Conservation (phyloP, 2,113 vertebrate genomes). For the Dissostichus mawsoni region DNA sequence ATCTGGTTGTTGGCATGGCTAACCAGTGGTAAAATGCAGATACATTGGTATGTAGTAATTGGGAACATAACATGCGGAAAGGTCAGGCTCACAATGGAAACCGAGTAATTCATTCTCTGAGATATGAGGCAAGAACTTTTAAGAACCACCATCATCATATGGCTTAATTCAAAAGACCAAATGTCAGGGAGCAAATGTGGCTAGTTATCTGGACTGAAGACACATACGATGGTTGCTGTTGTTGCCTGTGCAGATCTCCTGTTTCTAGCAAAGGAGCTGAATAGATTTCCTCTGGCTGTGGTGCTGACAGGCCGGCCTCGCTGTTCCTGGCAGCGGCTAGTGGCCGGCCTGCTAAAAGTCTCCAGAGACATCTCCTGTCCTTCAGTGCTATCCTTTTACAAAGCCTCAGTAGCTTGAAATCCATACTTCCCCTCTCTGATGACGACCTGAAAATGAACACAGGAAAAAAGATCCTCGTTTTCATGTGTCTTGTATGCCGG, state of each 20-base stretch:
- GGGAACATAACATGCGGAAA: too few relatives aligned
- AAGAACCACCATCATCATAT: not conserved
- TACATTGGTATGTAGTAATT: too few relatives aligned
- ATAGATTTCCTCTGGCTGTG: conserved; percentile 68
- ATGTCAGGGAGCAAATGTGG: not conserved
- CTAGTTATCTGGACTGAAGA: conserved; percentile 13
- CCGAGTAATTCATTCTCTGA: too few relatives aligned
- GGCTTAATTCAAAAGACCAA: not conserved
- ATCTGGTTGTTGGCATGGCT: too few relatives aligned
- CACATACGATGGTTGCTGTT: conserved; percentile 20
- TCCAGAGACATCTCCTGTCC: conserved; percentile 64
- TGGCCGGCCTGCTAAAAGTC: conserved; percentile 57
- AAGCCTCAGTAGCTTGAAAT: conserved; percentile 71
- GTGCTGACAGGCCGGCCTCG: conserved; percentile 72
- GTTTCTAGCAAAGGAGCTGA: conserved; percentile 49
- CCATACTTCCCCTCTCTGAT: conserved; percentile 65
- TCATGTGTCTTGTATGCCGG: conserved; percentile 36
- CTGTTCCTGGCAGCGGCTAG: conserved; percentile 70
- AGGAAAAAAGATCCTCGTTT: conserved; percentile 28
- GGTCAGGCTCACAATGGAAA: too few relatives aligned
- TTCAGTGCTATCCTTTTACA: conserved; percentile 76
- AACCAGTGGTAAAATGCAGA: too few relatives aligned
- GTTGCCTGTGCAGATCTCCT: conserved; percentile 63
- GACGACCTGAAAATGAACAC: conserved; percentile 66
- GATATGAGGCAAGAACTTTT: not conserved